Conservation (phyloP, 2,797 vertebrate species). For the Eulemur rubriventer region DNA sequence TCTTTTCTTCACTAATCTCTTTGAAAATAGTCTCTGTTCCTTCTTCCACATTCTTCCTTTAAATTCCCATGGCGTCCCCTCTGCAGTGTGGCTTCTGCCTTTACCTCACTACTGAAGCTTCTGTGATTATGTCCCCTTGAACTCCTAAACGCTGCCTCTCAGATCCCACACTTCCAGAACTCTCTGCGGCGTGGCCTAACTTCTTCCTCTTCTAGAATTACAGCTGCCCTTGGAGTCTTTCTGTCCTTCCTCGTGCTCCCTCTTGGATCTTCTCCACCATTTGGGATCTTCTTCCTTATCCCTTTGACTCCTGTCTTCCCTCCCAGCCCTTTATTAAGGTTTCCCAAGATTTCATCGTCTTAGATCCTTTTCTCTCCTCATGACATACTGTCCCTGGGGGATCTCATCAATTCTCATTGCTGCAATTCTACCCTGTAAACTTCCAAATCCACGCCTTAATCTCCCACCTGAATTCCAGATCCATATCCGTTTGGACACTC, state of each 20-base stretch:
- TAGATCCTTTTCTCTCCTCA: background rate
- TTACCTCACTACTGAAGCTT: background rate
- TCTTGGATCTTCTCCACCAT: background rate
- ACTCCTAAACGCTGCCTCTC: background rate
- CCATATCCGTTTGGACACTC: background rate
- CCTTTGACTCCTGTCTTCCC: background rate
- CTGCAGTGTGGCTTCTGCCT: background rate
- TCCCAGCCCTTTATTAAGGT: background rate
- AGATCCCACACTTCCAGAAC: background rate
- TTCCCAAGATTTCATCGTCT: background rate
- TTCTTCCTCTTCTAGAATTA: background rate
- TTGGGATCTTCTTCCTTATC: background rate
- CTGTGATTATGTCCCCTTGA: background rate
- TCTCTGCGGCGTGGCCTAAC: background rate
- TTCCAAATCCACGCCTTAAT: background rate
- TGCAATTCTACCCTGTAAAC: background rate
- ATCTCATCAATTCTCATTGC: background rate
- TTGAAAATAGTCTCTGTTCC: background rate
- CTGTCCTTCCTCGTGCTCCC: background rate
- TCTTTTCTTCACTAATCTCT: background rate
- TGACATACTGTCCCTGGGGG: background rate
- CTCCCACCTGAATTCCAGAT: background rate
- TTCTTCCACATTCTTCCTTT: background rate
- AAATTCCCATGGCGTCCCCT: background rate
- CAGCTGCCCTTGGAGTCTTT: background rate